Evolutionary conservation across 1,140 invertebrate genomes (phyloP).

Genomic region (Littorina saxatilis): DNA sequence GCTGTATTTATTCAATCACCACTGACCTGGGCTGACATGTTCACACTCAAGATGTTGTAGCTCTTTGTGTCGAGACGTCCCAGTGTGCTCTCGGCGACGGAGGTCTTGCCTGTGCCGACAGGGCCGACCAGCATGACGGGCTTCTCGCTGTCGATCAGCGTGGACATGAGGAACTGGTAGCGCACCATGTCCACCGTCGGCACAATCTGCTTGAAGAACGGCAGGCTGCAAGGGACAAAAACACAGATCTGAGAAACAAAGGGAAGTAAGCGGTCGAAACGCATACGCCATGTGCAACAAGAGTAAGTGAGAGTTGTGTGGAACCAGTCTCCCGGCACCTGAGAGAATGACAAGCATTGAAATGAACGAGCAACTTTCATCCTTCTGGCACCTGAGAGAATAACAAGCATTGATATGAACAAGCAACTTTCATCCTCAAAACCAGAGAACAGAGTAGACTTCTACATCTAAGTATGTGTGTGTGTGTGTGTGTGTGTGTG

Average conservation of each 20-base stretch:
- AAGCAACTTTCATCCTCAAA: too few relatives aligned
- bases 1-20: too few relatives aligned
- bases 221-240: slow-evolving; percentile 76
- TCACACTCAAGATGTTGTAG: slow-evolving; percentile 84
- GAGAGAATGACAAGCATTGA: too few relatives aligned
- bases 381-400: too few relatives aligned
- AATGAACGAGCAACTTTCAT: too few relatives aligned
- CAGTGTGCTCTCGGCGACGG: slow-evolving; percentile 83
- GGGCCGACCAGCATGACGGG: slow-evolving; percentile 87
- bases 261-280: slow-evolving; percentile 77
- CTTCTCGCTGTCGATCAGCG: slow-evolving; percentile 80
- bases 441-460: slow-evolving; percentile 86
- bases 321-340: too few relatives aligned
- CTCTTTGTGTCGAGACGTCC: slow-evolving; percentile 80
- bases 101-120: slow-evolving; percentile 88
- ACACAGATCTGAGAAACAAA: too few relatives aligned
- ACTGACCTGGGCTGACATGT: slow-evolving; percentile 87
- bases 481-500: too few relatives aligned
- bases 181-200: slow-evolving; percentile 89
- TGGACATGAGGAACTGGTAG: slow-evolving; percentile 84
- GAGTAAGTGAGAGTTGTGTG: too few relatives aligned
- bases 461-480: too few relatives aligned
- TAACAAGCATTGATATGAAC: too few relatives aligned
- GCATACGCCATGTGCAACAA: too few relatives aligned
- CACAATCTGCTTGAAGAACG: slow-evolving; percentile 88